Evolutionary conservation across 35 echinoderm and acorn worm genomes (phyloP), one percentile per base, ranked within the genome.

Genomic region (Lytechinus variegatus): DNA sequence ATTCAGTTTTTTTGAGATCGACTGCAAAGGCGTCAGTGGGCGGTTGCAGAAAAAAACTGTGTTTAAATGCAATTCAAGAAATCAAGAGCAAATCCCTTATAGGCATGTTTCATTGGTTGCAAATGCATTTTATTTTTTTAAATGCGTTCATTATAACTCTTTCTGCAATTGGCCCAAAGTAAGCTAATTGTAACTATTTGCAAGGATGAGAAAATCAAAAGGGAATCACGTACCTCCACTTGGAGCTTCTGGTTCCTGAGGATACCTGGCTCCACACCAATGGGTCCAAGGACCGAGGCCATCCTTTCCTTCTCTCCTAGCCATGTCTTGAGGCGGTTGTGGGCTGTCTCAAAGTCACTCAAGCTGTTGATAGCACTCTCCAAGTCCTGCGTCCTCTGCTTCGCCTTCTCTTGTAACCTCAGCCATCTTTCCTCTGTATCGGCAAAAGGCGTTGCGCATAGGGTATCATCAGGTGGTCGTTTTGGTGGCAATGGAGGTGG

Each of bases 281-380:
- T 97, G 52, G 98, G 97, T 95, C 98, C 98, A n/a, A 99, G 95
- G 10, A 99, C 98, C 6, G 96, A 95, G 24, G 97, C 96, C 97
- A 99, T 99, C 96, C 97, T 99, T 72, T 97, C 98, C 86, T 99
- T 99, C 94, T 98, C 97, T 53, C 96, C 97, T 53, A 99, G 95
- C 98, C 98, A 99, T 94, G 97, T 99, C 87, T 98, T 97, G 10
- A 99, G 95, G 19, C 98, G 95, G 89, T 96, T 98, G 94, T 97
- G 92, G 51, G 98, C 98, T n/a, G 94, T 54, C 94, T 99, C 98
- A 94, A 99, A 99, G 91, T 99, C 96, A 27, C 97, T 97, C 14
- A 99, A 95, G 87, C 97, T 98, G n/a, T 96, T 97, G 94, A 97
- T 97, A 72, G 98, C 98, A 19, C 95, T 95, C 91, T 99, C 98